Percentiles rank a stretch among this genome's conserved stretches.
phyloP scores from a whole-genome alignment of 2,888 invertebrate species.

The Desoria tigrina region DNA sequence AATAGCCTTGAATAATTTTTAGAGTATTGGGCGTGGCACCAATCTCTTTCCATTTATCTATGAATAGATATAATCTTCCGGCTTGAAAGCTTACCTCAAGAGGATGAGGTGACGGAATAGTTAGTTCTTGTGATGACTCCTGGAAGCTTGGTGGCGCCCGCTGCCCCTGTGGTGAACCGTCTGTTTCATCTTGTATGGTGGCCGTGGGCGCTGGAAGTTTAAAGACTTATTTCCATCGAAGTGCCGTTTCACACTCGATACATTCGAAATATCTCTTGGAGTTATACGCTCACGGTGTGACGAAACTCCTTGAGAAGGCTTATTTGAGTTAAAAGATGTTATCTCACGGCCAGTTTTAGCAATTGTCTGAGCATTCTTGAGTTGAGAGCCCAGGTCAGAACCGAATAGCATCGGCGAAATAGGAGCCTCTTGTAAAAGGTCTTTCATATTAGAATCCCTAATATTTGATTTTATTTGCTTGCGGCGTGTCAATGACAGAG shows the following conservation, averaged over 20 bases:
- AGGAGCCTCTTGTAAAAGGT: neutral
- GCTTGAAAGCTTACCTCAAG: neutral
- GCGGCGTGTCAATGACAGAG: neutral
- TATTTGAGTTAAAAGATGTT: no score
- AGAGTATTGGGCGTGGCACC: neutral
- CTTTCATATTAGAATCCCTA: neutral
- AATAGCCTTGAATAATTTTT: neutral
- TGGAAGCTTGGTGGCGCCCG: no score
- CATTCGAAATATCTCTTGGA: no score
- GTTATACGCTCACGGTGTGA: no score
- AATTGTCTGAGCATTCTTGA: conserved; percentile 3
- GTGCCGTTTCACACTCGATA: no score
- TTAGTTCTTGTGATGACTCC: no score
- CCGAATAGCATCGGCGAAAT: conserved; percentile 8
- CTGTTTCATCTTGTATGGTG: no score
- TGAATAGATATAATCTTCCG: neutral
- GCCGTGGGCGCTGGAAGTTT: no score
- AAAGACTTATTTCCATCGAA: no score
- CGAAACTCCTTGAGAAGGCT: no score
- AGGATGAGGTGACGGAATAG: neutral
- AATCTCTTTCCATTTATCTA: neutral
- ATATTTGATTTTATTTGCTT: neutral
- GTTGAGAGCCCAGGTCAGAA: neutral
- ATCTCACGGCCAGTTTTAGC: conserved; percentile 10
- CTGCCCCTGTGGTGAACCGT: no score